Evolutionary conservation across 2,797 vertebrate species (phyloP).

Genomic region (Danio aesculapii): DNA sequence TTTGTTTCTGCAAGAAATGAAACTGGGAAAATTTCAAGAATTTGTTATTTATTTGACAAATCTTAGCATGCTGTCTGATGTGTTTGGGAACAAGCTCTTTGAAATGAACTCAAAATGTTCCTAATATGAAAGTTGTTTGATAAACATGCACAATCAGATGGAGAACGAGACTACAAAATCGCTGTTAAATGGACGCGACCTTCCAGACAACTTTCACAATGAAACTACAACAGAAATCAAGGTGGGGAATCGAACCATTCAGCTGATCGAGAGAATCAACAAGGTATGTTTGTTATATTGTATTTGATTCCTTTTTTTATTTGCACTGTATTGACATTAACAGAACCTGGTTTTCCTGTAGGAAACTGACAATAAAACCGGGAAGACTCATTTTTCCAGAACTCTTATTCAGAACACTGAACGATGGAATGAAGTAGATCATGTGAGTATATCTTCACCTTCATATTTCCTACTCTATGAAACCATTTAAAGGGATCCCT

Average conservation of each 20-base stretch:
- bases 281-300: slow-evolving; percentile 65
- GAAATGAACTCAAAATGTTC: neutral
- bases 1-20: neutral
- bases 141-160: slow-evolving; percentile 78
- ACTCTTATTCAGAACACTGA: slow-evolving; percentile 78
- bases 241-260: slow-evolving; percentile 74
- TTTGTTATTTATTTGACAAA: neutral
- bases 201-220: slow-evolving; percentile 79
- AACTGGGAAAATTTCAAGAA: neutral
- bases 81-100: neutral
- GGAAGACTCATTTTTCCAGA: slow-evolving; percentile 78
- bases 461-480: neutral
- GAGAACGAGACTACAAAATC: slow-evolving; percentile 85
- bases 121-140: neutral
- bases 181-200: slow-evolving; percentile 70
- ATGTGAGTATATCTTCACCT: slow-evolving; percentile 79
- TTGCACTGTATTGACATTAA: neutral
- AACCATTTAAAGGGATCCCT: no score
- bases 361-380: slow-evolving; percentile 84
- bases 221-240: slow-evolving; percentile 72
- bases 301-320: neutral
- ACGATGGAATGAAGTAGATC: slow-evolving; percentile 80
- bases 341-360: slow-evolving; percentile 58
- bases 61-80: neutral
- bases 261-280: slow-evolving; percentile 77